Conservation (phyloP, 2,888 invertebrate genomes). For the Drosophila rellima region DNA sequence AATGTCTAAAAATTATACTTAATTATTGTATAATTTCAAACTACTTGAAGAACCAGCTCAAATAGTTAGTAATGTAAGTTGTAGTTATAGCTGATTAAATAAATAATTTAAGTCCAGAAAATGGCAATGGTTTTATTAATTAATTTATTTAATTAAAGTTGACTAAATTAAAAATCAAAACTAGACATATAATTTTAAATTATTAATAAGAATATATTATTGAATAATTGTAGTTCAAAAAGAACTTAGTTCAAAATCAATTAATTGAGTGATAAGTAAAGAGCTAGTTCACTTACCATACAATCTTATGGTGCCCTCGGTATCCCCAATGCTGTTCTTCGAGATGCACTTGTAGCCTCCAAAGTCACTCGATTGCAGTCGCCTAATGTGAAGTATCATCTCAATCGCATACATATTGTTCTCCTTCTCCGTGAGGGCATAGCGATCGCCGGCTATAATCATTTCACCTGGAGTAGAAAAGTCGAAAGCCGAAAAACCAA, state of each 20-base stretch:
- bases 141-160: too few species aligned
- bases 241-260: too few species aligned
- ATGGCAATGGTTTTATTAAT: too few species aligned
- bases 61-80: background rate
- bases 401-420: conserved; percentile 94
- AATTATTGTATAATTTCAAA: too few species aligned
- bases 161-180: too few species aligned
- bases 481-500: background rate
- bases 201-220: too few species aligned
- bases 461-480: conserved; percentile 90
- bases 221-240: too few species aligned
- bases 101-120: too few species aligned
- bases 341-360: conserved; percentile 97
- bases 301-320: conserved; percentile 94
- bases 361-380: conserved; percentile 91
- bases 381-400: conserved; percentile 92
- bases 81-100: too few species aligned
- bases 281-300: conserved; percentile 95
- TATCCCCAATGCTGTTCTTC: conserved; percentile 96
- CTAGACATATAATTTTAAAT: too few species aligned
- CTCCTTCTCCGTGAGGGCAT: conserved; percentile 92
- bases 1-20: background rate
- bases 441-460: conserved; percentile 95
- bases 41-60: conserved; percentile 12
- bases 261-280: too few species aligned